phyloP scores from a whole-genome alignment of 2,888 invertebrate genomes.

The Emesis furor region DNA sequence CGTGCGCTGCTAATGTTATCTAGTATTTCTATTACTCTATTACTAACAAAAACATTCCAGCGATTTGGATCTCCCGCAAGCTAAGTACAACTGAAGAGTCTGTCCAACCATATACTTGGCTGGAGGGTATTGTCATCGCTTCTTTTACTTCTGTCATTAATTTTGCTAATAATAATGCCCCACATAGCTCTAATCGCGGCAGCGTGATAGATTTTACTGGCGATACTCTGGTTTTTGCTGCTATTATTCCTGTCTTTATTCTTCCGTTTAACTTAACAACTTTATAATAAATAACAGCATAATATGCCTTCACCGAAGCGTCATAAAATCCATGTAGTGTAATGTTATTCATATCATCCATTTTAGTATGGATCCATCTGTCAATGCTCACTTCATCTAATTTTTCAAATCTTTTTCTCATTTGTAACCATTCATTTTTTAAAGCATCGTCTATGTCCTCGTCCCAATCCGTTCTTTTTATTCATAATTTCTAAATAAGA shows the following conservation, averaged over 20 bases:
- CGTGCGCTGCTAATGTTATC: conserved; percentile 7
- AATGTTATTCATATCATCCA: conserved; percentile 9
- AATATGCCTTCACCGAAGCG: no score
- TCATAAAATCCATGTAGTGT: no score
- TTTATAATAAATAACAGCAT: conserved; percentile 18
- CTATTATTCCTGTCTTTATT: conserved; percentile 27
- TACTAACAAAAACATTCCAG: no score
- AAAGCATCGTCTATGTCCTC: background rate
- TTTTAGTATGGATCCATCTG: conserved; percentile 21
- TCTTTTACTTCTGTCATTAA: conserved; percentile 1
- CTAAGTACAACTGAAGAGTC: background rate
- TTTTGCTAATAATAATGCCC: conserved; percentile 3
- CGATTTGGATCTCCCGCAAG: conserved; percentile 7
- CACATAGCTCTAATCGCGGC: conserved; percentile 44
- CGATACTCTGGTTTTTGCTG: conserved; percentile 31
- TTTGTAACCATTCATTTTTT: conserved; percentile 6
- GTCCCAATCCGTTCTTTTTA: background rate
- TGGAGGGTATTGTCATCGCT: background rate
- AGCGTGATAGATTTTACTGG: conserved; percentile 39
- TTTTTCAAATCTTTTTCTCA: background rate
- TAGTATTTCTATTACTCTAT: conserved; percentile 1
- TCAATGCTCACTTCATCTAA: conserved; percentile 14
- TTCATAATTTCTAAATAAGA: background rate
- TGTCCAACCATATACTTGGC: background rate
- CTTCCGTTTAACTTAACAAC: background rate